Conservation (phyloP, 2,888 invertebrate genomes). For the Drosophila koepferae region DNA sequence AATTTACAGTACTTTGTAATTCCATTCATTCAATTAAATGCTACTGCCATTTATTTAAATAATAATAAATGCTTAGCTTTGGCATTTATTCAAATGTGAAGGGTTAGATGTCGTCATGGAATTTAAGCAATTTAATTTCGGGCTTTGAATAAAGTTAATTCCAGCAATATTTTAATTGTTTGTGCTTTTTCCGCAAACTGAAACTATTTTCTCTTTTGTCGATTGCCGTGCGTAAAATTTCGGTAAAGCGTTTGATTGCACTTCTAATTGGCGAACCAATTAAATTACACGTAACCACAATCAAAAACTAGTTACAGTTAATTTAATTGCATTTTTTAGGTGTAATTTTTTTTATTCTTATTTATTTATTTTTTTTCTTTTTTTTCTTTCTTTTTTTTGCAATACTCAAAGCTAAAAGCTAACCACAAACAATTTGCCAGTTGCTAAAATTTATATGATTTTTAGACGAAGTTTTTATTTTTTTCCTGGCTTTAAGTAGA, state of each 20-base stretch:
- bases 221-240: neutral
- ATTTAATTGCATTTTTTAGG: constrained; percentile 26
- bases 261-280: constrained; percentile 38
- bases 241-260: neutral
- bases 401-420: neutral
- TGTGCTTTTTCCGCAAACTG: neutral
- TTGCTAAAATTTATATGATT: constrained; percentile 5
- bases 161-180: neutral
- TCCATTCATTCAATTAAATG: neutral
- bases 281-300: constrained; percentile 53
- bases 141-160: neutral
- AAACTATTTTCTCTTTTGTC: neutral
- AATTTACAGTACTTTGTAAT: constrained; percentile 17
- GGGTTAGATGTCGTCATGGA: neutral
- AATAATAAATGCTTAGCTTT: neutral
- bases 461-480: neutral
- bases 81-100: neutral
- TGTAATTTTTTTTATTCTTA: neutral
- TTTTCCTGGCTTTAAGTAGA: neutral
- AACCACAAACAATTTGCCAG: constrained; percentile 7
- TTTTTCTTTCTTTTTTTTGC: neutral
- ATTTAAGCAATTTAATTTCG: neutral
- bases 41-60: neutral
- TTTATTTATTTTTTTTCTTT: neutral
- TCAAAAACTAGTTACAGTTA: constrained; percentile 51